A percentile compares a stretch with the other conserved stretches of the same genome.
phyloP scores from a whole-genome alignment of 2,797 vertebrate species.

The Phaenicophaeus curvirostris region DNA sequence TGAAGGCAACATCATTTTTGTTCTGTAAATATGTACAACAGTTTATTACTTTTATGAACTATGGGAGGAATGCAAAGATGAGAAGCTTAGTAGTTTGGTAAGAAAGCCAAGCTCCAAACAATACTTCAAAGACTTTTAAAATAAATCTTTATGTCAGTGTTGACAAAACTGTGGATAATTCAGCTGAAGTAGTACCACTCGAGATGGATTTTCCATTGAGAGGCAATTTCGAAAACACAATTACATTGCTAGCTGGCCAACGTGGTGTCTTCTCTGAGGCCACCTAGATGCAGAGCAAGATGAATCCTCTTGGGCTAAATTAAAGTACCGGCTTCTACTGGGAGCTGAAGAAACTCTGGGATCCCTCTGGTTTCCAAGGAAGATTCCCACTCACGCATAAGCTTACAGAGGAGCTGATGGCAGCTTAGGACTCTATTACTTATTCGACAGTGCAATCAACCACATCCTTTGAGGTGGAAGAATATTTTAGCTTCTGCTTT shows the following conservation, averaged over 20 bases:
- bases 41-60: constrained; percentile 46
- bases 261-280: not conserved
- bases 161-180: constrained; percentile 41
- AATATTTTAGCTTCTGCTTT: not conserved
- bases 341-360: not conserved
- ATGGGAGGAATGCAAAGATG: constrained; percentile 29
- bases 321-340: not conserved
- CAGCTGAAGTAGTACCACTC: not conserved
- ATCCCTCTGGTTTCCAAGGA: not conserved
- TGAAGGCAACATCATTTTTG: not conserved
- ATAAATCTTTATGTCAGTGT: constrained; percentile 60
- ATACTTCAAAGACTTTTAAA: constrained; percentile 56
- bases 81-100: constrained; percentile 1
- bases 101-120: constrained; percentile 55
- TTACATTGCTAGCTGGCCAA: constrained; percentile 8
- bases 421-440: not conserved
- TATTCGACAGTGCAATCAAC: not conserved
- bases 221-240: not conserved
- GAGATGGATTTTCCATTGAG: constrained; percentile 20
- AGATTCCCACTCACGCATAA: not conserved
- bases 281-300: not conserved
- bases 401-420: not conserved
- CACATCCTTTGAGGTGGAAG: not conserved
- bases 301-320: not conserved
- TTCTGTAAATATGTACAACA: constrained; percentile 15